Evolutionary conservation across 1,140 invertebrate species (phyloP).

Genomic region (Antheraea pernyi): DNA sequence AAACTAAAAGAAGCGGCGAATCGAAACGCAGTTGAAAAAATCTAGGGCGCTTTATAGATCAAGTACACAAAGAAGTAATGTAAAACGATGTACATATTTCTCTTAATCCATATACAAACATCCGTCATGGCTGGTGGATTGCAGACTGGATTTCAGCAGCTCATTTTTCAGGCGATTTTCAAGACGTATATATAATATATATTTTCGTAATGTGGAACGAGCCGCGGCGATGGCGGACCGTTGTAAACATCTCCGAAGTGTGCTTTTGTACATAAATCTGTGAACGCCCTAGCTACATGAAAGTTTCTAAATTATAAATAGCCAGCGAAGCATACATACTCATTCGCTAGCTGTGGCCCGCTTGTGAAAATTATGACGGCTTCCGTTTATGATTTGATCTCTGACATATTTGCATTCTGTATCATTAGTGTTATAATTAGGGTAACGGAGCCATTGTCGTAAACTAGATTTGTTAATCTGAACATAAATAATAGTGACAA

Average conservation of each 20-base stretch:
- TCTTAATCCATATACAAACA: conserved; percentile 49
- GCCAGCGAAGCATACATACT: neutral
- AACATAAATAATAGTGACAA: conserved; percentile 1
- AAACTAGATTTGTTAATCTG: neutral
- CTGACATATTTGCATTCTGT: neutral
- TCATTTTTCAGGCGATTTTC: conserved; percentile 62
- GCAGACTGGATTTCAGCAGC: conserved; percentile 59
- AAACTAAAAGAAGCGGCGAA: conserved; percentile 25
- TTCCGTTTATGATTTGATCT: conserved; percentile 14
- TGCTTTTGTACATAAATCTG: conserved; percentile 46
- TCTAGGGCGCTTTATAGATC: conserved; percentile 37
- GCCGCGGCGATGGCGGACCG: conserved; percentile 31
- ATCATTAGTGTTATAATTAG: conserved; percentile 2
- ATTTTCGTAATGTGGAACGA: conserved; percentile 63
- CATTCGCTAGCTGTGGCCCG: neutral
- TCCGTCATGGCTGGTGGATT: conserved; percentile 37
- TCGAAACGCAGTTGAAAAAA: conserved; percentile 37
- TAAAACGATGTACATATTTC: conserved; percentile 36
- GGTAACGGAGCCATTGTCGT: neutral
- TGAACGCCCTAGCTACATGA: conserved; percentile 9
- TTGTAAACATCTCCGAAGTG: conserved; percentile 59
- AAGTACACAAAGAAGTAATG: conserved; percentile 15
- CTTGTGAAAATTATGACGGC: conserved; percentile 2
- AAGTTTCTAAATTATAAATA: conserved; percentile 13
- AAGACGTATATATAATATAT: conserved; percentile 32